phyloP scores from a whole-genome alignment of 92 coral and sea anemone species.

The Siderastrea radians region DNA sequence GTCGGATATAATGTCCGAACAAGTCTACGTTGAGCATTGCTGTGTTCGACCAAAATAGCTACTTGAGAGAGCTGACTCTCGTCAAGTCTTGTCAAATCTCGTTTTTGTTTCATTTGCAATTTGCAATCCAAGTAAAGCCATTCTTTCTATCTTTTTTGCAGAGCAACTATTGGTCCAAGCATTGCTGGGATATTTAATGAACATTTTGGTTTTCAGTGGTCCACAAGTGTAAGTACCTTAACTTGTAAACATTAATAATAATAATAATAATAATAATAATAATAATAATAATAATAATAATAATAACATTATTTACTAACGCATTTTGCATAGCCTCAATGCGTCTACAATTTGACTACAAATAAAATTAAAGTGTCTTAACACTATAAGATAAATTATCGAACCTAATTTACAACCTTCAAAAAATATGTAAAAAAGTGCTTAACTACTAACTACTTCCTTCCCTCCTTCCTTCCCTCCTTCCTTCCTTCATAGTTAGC shows the following conservation, averaged over 20 bases:
- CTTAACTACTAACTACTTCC: not conserved
- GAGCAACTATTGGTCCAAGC: not conserved
- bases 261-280: not conserved
- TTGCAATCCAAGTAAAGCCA: not conserved
- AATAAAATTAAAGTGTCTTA: too few species aligned
- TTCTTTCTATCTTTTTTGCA: not conserved
- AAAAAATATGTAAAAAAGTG: too few species aligned
- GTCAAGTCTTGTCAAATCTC: not conserved
- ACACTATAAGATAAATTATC: too few species aligned
- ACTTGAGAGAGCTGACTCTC: too few species aligned
- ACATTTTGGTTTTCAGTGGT: slow-evolving; percentile 2
- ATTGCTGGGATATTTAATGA: not conserved
- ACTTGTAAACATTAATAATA: too few species aligned
- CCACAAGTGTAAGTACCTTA: not conserved
- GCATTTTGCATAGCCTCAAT: too few species aligned
- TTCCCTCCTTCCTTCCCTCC: not conserved
- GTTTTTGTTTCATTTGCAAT: not conserved
- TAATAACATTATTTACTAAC: too few species aligned
- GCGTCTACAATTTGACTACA: too few species aligned
- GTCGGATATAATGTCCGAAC: too few species aligned
- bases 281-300: not conserved
- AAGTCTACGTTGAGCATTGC: too few species aligned
- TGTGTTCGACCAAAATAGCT: too few species aligned
- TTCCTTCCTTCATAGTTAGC: not conserved
- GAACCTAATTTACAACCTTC: too few species aligned